A percentile compares a stretch with the other conserved stretches of the same genome.
Evolutionary conservation across 1,140 invertebrate species (phyloP).

Genomic region (Coptotermes formosanus): DNA sequence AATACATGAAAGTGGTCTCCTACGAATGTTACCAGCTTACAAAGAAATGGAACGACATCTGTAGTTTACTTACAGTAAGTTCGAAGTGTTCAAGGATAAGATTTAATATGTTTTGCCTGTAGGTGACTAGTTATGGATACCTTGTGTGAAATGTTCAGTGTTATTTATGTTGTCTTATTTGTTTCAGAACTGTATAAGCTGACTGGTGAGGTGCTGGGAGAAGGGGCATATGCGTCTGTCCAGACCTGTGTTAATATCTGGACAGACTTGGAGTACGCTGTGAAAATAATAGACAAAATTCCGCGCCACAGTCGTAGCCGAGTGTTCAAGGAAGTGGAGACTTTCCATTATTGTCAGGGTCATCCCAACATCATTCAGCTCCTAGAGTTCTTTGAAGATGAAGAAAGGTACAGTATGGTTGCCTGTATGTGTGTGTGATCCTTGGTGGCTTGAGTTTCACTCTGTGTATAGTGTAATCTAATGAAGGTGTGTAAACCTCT

Average conservation of each 20-base stretch:
- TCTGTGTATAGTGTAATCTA: too few species aligned
- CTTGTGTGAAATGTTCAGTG: too few species aligned
- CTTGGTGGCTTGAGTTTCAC: not conserved
- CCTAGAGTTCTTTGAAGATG: constrained; percentile 96
- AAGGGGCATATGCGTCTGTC: constrained; percentile 95
- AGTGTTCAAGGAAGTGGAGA: constrained; percentile 97
- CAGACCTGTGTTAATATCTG: constrained; percentile 89
- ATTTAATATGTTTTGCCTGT: too few species aligned
- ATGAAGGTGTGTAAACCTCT: too few species aligned
- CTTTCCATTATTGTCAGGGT: constrained; percentile 95
- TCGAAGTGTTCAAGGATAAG: too few species aligned
- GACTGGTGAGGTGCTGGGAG: constrained; percentile 91
- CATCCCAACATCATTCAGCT: constrained; percentile 97
- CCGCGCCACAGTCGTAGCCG: constrained; percentile 86
- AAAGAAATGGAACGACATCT: too few species aligned
- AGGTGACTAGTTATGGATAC: too few species aligned
- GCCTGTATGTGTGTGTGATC: not conserved
- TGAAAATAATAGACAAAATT: constrained; percentile 96
- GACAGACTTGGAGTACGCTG: constrained; percentile 91
- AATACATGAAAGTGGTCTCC: too few species aligned
- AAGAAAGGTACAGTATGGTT: constrained; percentile 61
- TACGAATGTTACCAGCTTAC: too few species aligned
- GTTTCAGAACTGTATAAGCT: constrained; percentile 86
- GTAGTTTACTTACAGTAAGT: too few species aligned
- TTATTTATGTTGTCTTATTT: too few species aligned